Percentiles rank a stretch among this genome's conserved stretches.
Evolutionary conservation across 2,113 vertebrate species (phyloP).

Genomic region (Psettodes erumei): DNA sequence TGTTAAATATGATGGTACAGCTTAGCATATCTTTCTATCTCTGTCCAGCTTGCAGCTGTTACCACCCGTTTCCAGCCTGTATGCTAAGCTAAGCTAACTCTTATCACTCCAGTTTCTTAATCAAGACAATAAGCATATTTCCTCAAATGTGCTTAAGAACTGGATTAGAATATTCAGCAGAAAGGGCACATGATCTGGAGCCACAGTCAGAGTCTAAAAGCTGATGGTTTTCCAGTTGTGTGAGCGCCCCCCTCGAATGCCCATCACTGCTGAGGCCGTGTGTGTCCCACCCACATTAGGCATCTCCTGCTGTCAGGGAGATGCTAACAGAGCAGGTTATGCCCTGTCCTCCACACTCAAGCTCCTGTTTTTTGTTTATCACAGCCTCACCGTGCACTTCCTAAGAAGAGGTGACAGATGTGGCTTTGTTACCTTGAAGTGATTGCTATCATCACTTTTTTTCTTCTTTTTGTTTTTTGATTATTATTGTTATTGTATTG

Average conservation of each 20-base stretch:
- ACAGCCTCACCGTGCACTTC: not conserved
- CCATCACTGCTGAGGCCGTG: slow-evolving; percentile 63
- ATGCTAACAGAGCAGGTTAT: slow-evolving; percentile 63
- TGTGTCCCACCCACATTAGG: slow-evolving; percentile 65
- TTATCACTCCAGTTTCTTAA: not conserved
- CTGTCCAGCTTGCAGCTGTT: no score
- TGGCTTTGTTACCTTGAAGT: not conserved
- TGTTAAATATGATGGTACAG: no score
- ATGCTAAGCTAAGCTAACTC: not conserved
- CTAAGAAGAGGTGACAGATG: slow-evolving; percentile 6
- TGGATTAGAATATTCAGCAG: not conserved
- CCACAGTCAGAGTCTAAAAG: slow-evolving; percentile 69
- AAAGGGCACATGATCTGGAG: slow-evolving; percentile 62
- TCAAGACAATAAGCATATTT: not conserved
- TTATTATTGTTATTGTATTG: no score
- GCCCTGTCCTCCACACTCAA: slow-evolving; percentile 48
- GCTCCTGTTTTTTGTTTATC: slow-evolving; percentile 28
- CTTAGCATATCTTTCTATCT: no score
- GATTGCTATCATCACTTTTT: not conserved
- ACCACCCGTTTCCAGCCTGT: no score
- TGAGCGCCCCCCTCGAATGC: slow-evolving; percentile 61
- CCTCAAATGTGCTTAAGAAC: not conserved
- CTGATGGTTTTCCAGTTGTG: slow-evolving; percentile 70
- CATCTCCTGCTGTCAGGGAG: slow-evolving; percentile 60
- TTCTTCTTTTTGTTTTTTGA: no score